These are phyloP conservation scores for Xylophagus ater DNA, from an alignment of 2,888 invertebrate species.

Conservation along the genomic window DNA sequence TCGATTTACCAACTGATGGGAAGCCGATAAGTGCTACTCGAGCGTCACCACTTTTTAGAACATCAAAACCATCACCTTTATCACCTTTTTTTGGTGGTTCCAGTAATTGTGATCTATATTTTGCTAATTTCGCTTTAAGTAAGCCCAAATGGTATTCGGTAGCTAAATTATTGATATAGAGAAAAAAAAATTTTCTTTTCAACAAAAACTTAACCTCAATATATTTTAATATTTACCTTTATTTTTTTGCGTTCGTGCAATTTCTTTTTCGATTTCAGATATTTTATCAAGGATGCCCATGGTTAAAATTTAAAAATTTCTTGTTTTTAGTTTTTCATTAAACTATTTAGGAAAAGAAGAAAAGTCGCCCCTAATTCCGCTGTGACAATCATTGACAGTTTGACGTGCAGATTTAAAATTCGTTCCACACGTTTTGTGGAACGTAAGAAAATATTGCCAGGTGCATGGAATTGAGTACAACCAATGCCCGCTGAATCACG, in stretches of 20 bases:
- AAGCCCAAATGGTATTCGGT: slow-evolving; percentile 98
- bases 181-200: not conserved
- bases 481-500: too few species aligned
- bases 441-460: too few species aligned
- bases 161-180: slow-evolving; percentile 46
- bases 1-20: slow-evolving; percentile 77
- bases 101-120: slow-evolving; percentile 84
- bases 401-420: too few species aligned
- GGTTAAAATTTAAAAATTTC: too few species aligned
- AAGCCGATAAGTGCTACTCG: slow-evolving; percentile 96
- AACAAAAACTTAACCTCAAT: slow-evolving; percentile 7
- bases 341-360: too few species aligned
- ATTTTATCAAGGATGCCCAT: slow-evolving; percentile 99
- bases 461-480: too few species aligned
- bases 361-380: too few species aligned
- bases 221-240: slow-evolving; percentile 58
- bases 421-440: too few species aligned
- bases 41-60: slow-evolving; percentile 98
- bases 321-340: too few species aligned
- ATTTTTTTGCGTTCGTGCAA: slow-evolving; percentile 96
- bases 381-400: too few species aligned
- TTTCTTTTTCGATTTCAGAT: slow-evolving; percentile 96
- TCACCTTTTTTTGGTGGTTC: slow-evolving; percentile 91
- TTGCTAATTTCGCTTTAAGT: slow-evolving; percentile 91
- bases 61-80: slow-evolving; percentile 98